Conservation (phyloP, 2,797 vertebrate species). For the Halcyon chelicuti region DNA sequence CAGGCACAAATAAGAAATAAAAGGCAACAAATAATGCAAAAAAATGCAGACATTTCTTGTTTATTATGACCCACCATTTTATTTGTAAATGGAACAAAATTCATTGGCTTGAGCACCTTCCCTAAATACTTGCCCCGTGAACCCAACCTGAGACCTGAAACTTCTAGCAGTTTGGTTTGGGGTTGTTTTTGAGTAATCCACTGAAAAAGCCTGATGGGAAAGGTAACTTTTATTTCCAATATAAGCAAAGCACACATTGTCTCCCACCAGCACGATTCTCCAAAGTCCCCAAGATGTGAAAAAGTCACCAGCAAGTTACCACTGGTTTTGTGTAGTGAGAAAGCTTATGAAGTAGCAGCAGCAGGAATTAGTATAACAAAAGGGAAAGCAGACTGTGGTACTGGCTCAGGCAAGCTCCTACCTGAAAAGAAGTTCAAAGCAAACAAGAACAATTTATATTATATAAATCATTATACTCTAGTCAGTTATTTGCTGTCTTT, state of each 20-base stretch:
- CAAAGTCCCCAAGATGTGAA: not conserved
- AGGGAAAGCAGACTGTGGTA: not conserved
- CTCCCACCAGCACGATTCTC: not conserved
- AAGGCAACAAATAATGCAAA: fast-evolving
- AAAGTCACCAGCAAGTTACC: not conserved
- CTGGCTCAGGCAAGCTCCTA: not conserved
- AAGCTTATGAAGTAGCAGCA: not conserved
- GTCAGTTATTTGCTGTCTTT: not conserved
- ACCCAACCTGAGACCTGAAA: not conserved
- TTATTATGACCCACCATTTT: not conserved
- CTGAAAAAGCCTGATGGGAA: not conserved
- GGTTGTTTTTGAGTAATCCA: fast-evolving
- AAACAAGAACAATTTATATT: not conserved
- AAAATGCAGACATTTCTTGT: not conserved
- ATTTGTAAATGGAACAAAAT: not conserved
- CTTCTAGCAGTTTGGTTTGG: too few relatives aligned
- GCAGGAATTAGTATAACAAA: fast-evolving
- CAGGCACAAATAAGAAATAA: not conserved
- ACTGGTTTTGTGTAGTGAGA: not conserved
- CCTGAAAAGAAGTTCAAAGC: not conserved
- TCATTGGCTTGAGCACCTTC: not conserved
- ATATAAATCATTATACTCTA: too few relatives aligned
- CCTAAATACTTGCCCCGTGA: not conserved
- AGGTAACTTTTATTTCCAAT: not conserved
- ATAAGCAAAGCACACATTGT: not conserved